Base-by-base conservation (phyloP, 2,797 vertebrate genomes). In the Cetoscarus ocellatus region DNA sequence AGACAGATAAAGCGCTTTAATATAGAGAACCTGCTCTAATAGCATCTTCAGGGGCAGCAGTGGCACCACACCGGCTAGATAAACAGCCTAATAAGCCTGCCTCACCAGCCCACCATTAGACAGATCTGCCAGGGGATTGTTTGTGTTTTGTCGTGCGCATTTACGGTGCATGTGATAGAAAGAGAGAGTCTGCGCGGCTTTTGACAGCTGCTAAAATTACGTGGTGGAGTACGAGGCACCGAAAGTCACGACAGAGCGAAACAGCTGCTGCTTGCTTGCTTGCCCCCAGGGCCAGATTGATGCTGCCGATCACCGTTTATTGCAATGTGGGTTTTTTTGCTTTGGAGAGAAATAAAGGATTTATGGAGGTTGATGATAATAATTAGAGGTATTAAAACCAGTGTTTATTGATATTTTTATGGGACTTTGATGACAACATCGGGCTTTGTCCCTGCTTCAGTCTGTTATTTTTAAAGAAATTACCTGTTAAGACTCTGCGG, bases 1-100 rank as follows among this genome's bases (percentile, higher is more conserved):
- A 81, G 61, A 72, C 77, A 82, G 83, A 87, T 83, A 75, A 82
- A 88, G 63, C 59, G 82, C 69, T 80, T 84, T 85, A 84, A 88
- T 90, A 83, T 80, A 80, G 76, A 80, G 68, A 69, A 43, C 62
- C 49, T 49, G 58, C 52, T 73, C 61, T 80, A 84, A 86, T 82
- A 69, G 66, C 73, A 73, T 83, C 78, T 82, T 70, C 67, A 52
- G 78, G 61, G 69, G 42, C 66, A 75, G 43, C 56, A 50, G 48
- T 63, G 58, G 43, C 73, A 69, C 66, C 62, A 72, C 60, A 73
- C 70, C 71, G 60, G 44, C 57, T 54, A 67, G 75, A 88, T 81
- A 67, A 78, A 86, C 70, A 62, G 67, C 53, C 73, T 81, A 81
- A 86, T 87, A 75, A 74, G 65, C 34, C 56, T 64, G 65, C 61